Conservation (phyloP, 2,797 vertebrate species). For the Siniperca obscura region DNA sequence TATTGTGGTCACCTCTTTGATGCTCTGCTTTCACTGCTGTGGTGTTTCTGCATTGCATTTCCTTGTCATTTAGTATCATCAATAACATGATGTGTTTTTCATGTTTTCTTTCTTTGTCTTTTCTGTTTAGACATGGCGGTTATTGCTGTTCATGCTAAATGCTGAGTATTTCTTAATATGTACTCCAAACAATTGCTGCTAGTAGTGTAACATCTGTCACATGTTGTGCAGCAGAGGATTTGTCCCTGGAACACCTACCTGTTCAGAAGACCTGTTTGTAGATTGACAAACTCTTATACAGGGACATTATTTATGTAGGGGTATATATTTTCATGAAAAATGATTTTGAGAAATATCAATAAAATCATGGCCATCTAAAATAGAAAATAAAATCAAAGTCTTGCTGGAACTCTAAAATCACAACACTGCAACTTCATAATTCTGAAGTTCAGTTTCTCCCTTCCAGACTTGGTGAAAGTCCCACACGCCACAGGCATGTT, state of each 20-base stretch:
- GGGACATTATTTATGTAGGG: background rate
- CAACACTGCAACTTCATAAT: conserved; percentile 16
- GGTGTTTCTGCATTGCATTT: conserved; percentile 15
- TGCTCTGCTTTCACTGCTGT: background rate
- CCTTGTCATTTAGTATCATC: background rate
- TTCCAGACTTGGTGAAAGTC: conserved; percentile 68
- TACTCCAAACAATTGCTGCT: conserved; percentile 25
- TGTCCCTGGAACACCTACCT: background rate
- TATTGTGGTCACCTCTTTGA: conserved; percentile 8
- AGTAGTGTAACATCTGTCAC: conserved; percentile 33
- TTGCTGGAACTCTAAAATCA: conserved; percentile 13
- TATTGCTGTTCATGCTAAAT: conserved; percentile 16
- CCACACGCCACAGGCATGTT: conserved; percentile 71
- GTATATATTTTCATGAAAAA: background rate
- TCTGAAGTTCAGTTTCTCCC: conserved; percentile 54
- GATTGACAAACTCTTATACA: background rate
- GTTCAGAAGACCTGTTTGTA: conserved; percentile 2
- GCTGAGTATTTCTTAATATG: conserved; percentile 21
- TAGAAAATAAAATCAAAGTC: background rate
- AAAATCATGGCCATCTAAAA: background rate
- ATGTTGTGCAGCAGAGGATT: conserved; percentile 6
- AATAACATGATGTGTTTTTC: conserved; percentile 5
- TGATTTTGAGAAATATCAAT: background rate
- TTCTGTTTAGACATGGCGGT: conserved; percentile 33
- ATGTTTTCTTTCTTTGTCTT: background rate